phyloP scores from a whole-genome alignment of 2,113 vertebrate species.

The Callorhinus ursinus region DNA sequence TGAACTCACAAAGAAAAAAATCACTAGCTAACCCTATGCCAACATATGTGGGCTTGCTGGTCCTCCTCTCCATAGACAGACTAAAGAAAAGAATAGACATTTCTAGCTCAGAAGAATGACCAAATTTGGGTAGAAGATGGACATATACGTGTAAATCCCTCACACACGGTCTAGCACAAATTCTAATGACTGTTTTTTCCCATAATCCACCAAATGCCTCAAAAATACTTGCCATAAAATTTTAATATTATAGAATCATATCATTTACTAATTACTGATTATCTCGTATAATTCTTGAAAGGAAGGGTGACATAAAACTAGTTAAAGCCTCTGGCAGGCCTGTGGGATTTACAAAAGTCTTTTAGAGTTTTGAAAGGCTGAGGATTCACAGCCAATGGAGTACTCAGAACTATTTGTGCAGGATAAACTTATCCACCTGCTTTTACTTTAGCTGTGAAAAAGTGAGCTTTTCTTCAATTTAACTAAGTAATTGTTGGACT shows the following conservation, averaged over 20 bases:
- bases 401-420: neutral
- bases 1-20: conserved; percentile 42
- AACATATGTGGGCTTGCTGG: neutral
- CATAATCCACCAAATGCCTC: neutral
- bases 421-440: neutral
- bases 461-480: conserved; percentile 1
- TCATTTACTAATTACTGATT: conserved; percentile 35
- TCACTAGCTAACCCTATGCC: neutral
- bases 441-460: neutral
- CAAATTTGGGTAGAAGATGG: neutral
- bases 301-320: neutral
- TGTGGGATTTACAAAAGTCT: neutral
- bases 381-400: neutral
- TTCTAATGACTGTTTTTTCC: neutral
- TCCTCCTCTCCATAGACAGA: conserved; percentile 18
- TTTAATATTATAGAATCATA: neutral
- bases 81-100: conserved; percentile 26
- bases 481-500: conserved; percentile 3
- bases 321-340: conserved; percentile 8
- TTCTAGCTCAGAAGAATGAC: conserved; percentile 46
- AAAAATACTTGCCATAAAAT: conserved; percentile 37
- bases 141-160: neutral
- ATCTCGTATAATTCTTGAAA: conserved; percentile 9
- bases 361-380: neutral
- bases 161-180: neutral